phyloP scores from a whole-genome alignment of 2,888 invertebrate genomes.

The Encarsia formosa region DNA sequence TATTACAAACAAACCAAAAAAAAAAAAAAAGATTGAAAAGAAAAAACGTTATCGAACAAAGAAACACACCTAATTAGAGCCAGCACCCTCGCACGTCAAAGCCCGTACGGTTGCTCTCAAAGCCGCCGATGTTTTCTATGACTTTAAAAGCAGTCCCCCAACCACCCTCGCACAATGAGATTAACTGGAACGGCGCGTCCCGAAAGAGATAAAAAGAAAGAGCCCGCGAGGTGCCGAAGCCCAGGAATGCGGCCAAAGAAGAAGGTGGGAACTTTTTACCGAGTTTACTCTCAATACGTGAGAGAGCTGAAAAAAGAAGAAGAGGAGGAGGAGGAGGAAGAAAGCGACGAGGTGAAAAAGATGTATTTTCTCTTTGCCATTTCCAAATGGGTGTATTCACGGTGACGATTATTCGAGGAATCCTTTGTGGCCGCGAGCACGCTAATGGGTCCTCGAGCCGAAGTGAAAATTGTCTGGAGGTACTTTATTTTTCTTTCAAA shows the following conservation, averaged over 20 bases:
- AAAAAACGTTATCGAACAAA: too few relatives aligned
- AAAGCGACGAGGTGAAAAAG: slow-evolving; percentile 5
- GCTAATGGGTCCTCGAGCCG: too few relatives aligned
- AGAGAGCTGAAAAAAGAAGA: neutral
- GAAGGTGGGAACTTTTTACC: slow-evolving; percentile 14
- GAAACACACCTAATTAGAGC: slow-evolving; percentile 15
- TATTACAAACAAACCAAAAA: too few relatives aligned
- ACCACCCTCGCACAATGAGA: slow-evolving; percentile 17
- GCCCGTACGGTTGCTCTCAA: slow-evolving; percentile 5
- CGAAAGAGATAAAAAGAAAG: neutral
- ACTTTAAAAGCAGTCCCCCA: slow-evolving; percentile 11
- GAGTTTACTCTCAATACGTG: slow-evolving; percentile 9
- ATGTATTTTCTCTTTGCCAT: neutral
- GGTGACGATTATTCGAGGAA: too few relatives aligned
- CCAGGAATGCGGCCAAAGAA: slow-evolving; percentile 7
- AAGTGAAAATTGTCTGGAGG: too few relatives aligned
- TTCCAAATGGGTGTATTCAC: too few relatives aligned
- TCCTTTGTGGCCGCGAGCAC: too few relatives aligned
- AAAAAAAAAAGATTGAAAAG: too few relatives aligned
- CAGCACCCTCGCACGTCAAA: slow-evolving; percentile 12
- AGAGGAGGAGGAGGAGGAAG: neutral
- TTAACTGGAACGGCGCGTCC: slow-evolving; percentile 12
- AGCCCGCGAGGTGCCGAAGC: neutral
- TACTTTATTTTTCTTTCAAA: too few relatives aligned
- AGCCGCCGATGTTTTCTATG: slow-evolving; percentile 19